Base-by-base conservation (phyloP, 1,140 invertebrate genomes). In the Adelges cooleyi region DNA sequence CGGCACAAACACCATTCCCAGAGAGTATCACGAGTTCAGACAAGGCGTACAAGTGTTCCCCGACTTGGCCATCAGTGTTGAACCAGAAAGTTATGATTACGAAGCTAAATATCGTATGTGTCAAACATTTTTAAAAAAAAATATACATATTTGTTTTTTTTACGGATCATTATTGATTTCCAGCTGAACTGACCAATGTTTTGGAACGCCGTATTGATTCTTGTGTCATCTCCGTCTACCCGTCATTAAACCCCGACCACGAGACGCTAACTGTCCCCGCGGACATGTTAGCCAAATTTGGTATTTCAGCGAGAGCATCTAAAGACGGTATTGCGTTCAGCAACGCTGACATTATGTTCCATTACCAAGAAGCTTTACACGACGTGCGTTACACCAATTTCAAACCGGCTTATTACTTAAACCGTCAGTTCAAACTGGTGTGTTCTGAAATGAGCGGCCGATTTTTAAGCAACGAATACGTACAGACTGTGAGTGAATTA, bases 381-480 rank as follows among this genome's bases (percentile, higher is more conserved):
- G 84, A 92, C 69, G 87, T 97, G 48, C 84, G 89, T 66, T 98
- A 97, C 77, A 90, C 88, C 69, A 95, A 95, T 75, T 86, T 87
- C 69, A 93, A 95, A 72, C 90, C 92, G 8, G 91, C 92, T 3
- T 93, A 93, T 74, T 94, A 95, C 74, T 78, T 97, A 42, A 95
- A 95, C 76, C 83, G 90, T 67, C 91, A 92, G 1, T 96, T 98
- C 77, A 93, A 95, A 73, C 77, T 98, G 3, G 86, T 87, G 33
- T 98, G 95, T 75, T 92, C 91, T 6, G 91, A 95, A 75, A 79
- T 95, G 46, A 95, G 89, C 77, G 90, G 89, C 1, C 80, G 92
- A 18, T 95, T 95, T 76, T 87, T 87, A 56, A 95, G 90, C 75
- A 95, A 95, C 76, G 91, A 95, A 78, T 94, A 95, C 74, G 85